Conservation (phyloP, 2,888 invertebrate genomes). For the Isoperla grammatica region DNA sequence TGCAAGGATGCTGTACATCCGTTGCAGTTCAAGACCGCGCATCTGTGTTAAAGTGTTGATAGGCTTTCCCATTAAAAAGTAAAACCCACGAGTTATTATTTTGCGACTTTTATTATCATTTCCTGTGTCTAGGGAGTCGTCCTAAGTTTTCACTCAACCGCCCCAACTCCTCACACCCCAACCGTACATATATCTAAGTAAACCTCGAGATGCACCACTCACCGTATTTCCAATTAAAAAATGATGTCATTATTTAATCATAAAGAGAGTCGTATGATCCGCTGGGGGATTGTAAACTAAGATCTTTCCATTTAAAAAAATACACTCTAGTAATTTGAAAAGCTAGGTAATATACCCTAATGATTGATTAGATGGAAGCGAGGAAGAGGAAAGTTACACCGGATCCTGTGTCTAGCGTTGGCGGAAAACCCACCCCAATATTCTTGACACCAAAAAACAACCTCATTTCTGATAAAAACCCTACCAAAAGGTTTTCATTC, state of each 20-base stretch:
- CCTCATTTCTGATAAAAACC: too few relatives aligned
- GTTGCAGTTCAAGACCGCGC: too few relatives aligned
- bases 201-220: background rate
- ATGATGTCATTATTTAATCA: slow-evolving; percentile 25
- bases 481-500: too few relatives aligned
- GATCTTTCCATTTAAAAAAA: slow-evolving; percentile 8
- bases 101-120: slow-evolving; percentile 3
- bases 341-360: background rate
- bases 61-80: background rate
- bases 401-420: too few relatives aligned
- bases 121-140: slow-evolving; percentile 2
- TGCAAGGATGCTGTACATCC: too few relatives aligned
- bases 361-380: background rate
- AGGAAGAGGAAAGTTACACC: too few relatives aligned
- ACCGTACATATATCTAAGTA: background rate
- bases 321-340: slow-evolving; percentile 10
- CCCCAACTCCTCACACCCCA: background rate
- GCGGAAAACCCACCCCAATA: too few relatives aligned
- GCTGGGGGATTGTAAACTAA: slow-evolving; percentile 1
- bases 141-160: background rate
- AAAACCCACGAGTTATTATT: slow-evolving; percentile 6
- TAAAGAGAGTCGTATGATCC: background rate
- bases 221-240: slow-evolving; percentile 24
- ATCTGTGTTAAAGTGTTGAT: too few relatives aligned
- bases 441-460: too few relatives aligned